A percentile compares a stretch with the other conserved stretches of the same genome.
Conservation (phyloP, 2,888 invertebrate species). For the Gymnocheta viridis region DNA sequence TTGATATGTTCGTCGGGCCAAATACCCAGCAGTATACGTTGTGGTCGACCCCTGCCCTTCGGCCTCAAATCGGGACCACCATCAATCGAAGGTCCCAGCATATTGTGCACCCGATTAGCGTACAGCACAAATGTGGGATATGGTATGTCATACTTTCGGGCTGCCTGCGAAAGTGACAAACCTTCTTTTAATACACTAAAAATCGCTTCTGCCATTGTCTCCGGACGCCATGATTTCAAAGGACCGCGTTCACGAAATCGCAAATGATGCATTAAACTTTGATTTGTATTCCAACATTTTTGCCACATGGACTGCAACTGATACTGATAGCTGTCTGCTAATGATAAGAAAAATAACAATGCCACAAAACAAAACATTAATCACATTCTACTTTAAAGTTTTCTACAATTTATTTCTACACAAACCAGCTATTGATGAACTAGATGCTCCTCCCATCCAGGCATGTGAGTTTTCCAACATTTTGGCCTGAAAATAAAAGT, state of each 20-base stretch:
- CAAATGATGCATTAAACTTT: slow-evolving; percentile 94
- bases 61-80: slow-evolving; percentile 95
- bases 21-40: slow-evolving; percentile 93
- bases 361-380: slow-evolving; percentile 43
- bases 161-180: slow-evolving; percentile 93
- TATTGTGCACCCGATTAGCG: slow-evolving; percentile 95
- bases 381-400: neutral
- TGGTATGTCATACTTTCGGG: slow-evolving; percentile 96
- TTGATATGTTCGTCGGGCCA: slow-evolving; percentile 98
- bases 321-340: slow-evolving; percentile 95
- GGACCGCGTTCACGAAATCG: slow-evolving; percentile 96
- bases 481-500: slow-evolving; percentile 89
- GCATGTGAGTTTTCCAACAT: slow-evolving; percentile 95
- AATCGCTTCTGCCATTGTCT: slow-evolving; percentile 97
- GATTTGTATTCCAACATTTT: slow-evolving; percentile 97
- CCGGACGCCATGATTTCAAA: slow-evolving; percentile 95
- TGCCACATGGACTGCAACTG: slow-evolving; percentile 98
- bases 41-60: slow-evolving; percentile 94
- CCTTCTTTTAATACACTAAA: slow-evolving; percentile 96
- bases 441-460: slow-evolving; percentile 92
- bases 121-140: slow-evolving; percentile 97
- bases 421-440: slow-evolving; percentile 94
- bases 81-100: slow-evolving; percentile 95
- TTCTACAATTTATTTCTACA: slow-evolving; percentile 30
- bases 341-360: slow-evolving; percentile 31